Evolutionary conservation across 1,140 invertebrate genomes (phyloP).

Genomic region (Hyposmocoma kahamanoa): DNA sequence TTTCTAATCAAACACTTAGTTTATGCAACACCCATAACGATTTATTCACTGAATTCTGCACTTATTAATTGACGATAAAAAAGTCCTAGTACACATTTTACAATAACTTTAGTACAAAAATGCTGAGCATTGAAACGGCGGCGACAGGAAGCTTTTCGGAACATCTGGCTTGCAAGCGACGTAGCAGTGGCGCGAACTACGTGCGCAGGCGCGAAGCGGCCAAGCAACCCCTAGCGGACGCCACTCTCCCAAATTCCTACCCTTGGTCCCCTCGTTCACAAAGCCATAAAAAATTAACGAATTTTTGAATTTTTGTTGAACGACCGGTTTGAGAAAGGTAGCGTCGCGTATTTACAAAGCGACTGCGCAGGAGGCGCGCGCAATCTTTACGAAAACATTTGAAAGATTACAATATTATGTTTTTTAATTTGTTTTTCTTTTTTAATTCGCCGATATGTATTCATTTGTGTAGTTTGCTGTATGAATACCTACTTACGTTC

Average conservation of each 20-base stretch:
- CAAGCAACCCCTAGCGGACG: slow-evolving; percentile 66
- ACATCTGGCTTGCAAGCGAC: slow-evolving; percentile 73
- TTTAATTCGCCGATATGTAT: too few relatives aligned
- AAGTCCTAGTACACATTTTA: slow-evolving; percentile 64
- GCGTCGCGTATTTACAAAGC: slow-evolving; percentile 5
- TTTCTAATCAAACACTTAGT: slow-evolving; percentile 51
- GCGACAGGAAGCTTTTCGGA: slow-evolving; percentile 72
- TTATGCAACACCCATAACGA: slow-evolving; percentile 56
- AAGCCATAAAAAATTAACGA: slow-evolving; percentile 72
- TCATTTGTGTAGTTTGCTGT: too few relatives aligned
- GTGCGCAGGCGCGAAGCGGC: slow-evolving; percentile 69
- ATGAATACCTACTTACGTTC: too few relatives aligned
- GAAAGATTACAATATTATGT: too few relatives aligned
- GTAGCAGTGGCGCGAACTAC: slow-evolving; percentile 73
- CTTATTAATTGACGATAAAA: slow-evolving; percentile 48
- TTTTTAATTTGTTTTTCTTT: too few relatives aligned
- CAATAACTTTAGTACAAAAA: slow-evolving; percentile 50
- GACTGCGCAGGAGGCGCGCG: neutral
- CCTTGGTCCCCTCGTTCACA: slow-evolving; percentile 42
- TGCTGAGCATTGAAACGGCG: slow-evolving; percentile 59
- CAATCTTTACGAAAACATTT: neutral
- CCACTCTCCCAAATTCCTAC: slow-evolving; percentile 62
- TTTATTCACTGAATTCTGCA: slow-evolving; percentile 55
- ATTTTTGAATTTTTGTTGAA: slow-evolving; percentile 65
- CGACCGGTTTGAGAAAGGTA: slow-evolving; percentile 46